Base-by-base conservation (phyloP, 2,888 invertebrate species). In the Leucophora obtusa region DNA sequence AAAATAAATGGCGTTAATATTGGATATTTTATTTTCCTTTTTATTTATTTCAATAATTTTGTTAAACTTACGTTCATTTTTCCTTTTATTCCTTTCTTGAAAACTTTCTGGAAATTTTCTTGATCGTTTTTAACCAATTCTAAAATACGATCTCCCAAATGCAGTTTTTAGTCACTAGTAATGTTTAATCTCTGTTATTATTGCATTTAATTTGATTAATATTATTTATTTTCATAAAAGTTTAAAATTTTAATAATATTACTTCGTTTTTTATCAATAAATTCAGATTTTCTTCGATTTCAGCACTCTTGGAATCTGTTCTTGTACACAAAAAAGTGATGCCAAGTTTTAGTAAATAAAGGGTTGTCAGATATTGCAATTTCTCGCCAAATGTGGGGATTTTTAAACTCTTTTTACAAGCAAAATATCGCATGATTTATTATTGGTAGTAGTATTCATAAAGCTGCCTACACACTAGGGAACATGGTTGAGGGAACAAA, bases 51-150 rank as follows among this genome's bases (percentile, higher is more conserved):
- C 2, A 33, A 56, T n/a, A n/a, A 60, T 47, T 47, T 14, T n/a
- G 5, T 33, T 18, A 9, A 70, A 77, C 78, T 81, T 81, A 78
- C 81, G 66, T 60, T 65, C 10, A 28, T 60, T 63, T 77, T 33
- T 38, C 53, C 21, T 54, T 33, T 11, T 62, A 11, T 69, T 56
- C 9, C 47, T 58, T 35, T 70, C 51, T 71, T 18, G 24, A 50
- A 68, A 65, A 73, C 35, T 70, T 70, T 77, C 73, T 77, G 71
- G 77, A 81, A 77, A 70, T 70, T 77, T 69, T 72, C 14, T 43
- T n/a, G n/a, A 43, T 15, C 14, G 33, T 38, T 47, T 47, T n/a
- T n/a, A 6, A 38, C 4, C 11, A 38, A n/a, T 62, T 9, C 50
- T 47, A 35, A n/a, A n/a, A n/a, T 60, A 28, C 7, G 33, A 69